These are phyloP conservation scores for Chauna torquata DNA, from an alignment of 2,113 vertebrate species.

Conservation along the genomic window DNA sequence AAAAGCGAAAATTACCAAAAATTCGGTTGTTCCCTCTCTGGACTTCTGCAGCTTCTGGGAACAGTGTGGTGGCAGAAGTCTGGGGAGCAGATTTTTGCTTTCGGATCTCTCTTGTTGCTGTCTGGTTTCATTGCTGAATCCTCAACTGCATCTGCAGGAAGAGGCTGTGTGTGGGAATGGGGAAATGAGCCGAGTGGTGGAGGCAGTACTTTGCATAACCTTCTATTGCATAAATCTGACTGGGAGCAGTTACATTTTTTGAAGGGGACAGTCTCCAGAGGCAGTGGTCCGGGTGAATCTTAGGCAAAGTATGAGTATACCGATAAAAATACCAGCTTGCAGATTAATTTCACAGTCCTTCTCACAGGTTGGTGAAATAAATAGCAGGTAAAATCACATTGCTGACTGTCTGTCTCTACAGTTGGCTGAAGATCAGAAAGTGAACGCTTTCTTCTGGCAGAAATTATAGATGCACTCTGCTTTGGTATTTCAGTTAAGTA, in stretches of 20 bases:
- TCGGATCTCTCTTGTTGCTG: accelerated
- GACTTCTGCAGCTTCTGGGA: accelerated
- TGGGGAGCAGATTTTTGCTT: background rate
- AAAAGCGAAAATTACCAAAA: background rate
- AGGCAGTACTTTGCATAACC: background rate
- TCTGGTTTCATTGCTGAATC: background rate
- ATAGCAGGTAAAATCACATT: background rate
- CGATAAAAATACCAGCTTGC: background rate
- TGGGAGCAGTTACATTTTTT: background rate
- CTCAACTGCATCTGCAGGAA: background rate
- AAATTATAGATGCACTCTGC: background rate
- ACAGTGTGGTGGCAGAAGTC: background rate
- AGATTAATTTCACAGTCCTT: background rate
- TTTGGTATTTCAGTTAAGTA: background rate
- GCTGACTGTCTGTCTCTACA: background rate
- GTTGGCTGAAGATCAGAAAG: background rate
- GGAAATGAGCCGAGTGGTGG: accelerated
- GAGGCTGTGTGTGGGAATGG: background rate
- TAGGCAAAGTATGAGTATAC: background rate
- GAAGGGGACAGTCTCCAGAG: background rate
- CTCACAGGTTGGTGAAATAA: background rate
- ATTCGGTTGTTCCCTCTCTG: background rate
- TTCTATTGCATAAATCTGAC: background rate
- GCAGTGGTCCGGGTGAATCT: background rate
- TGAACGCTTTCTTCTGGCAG: background rate